A percentile compares a stretch with the other conserved stretches of the same genome.
Conservation (phyloP, 2,797 vertebrate genomes). For the Acridotheres tristis region DNA sequence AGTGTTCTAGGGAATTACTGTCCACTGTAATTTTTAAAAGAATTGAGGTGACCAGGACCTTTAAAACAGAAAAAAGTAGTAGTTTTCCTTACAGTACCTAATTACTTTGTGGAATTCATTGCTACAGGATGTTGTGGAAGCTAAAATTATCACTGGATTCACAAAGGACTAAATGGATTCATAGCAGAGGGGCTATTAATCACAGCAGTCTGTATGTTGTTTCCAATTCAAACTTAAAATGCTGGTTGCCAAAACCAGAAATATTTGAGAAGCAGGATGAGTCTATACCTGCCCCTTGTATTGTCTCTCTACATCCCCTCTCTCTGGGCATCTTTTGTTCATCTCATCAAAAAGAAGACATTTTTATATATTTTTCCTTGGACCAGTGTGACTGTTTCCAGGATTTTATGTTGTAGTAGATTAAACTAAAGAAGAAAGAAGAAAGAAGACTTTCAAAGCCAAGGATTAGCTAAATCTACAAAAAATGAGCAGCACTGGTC, state of each 20-base stretch:
- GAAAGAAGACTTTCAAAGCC: neutral
- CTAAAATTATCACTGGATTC: constrained; percentile 47
- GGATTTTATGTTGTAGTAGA: neutral
- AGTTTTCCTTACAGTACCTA: neutral
- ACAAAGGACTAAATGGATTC: constrained; percentile 22
- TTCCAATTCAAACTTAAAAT: neutral
- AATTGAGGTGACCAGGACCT: neutral
- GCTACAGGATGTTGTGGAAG: constrained; percentile 11
- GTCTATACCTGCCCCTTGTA: neutral
- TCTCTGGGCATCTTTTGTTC: neutral
- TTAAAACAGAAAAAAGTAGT: neutral
- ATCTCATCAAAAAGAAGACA: neutral
- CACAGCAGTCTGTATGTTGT: neutral
- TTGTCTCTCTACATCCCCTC: neutral
- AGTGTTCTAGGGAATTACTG: neutral
- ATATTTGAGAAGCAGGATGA: neutral
- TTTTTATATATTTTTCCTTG: neutral
- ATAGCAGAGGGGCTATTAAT: constrained; percentile 18
- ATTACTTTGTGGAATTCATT: constrained; percentile 20
- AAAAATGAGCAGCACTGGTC: neutral
- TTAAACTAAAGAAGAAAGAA: neutral
- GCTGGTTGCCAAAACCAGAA: neutral
- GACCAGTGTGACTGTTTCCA: neutral
- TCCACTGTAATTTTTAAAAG: neutral
- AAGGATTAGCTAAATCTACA: neutral